Base-by-base conservation (phyloP, 2,797 vertebrate genomes). In the Enteromius unitaeniatus region DNA sequence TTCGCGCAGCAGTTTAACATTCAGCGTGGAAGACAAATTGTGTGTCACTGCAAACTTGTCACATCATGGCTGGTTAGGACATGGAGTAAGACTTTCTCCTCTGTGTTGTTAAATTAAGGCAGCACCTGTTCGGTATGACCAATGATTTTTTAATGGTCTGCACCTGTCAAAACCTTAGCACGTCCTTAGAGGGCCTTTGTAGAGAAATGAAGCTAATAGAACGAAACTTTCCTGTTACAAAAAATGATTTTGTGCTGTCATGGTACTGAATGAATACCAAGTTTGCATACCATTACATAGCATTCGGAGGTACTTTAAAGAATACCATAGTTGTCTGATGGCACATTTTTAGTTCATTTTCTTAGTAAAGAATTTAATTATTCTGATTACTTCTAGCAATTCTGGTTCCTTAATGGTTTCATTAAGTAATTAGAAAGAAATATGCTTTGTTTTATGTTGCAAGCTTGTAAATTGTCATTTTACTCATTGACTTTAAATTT, bases 41-140 rank as follows among this genome's bases (percentile, higher is more conserved):
- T 28, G 60, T 62, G 26, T 28, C 60, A 62, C 60, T 62, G 60
- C 26, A 62, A 62, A 62, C 60, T 28, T 62, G 60, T 62, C 26
- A 62, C 1, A 62, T 62, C 26, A 62, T 15, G 60, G 13, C 13
- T 28, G 26, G 26, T 62, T 62, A 62, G 60, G 60, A 62, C 60
- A 62, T 28, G 60, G 60, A 62, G 60, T 62, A 28, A 62, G 60
- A 28, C 60, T 62, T 62, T 62, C 60, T 62, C 60, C 26, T 62
- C 60, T 62, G 60, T 28, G 13, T 62, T 62, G 60, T 28, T 62
- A 62, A 28, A 62, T 62, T 62, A 62, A 62, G 26, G 60, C 60
- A 62, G 13, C 60, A 62, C 26, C 60, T 62, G 60, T 28, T 62
- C 60, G 14, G 26, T 62, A 62, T 28, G 26, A 62, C 6, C 26